phyloP scores from a whole-genome alignment of 2,113 vertebrate species.

The Neolamprologus fasciatus region DNA sequence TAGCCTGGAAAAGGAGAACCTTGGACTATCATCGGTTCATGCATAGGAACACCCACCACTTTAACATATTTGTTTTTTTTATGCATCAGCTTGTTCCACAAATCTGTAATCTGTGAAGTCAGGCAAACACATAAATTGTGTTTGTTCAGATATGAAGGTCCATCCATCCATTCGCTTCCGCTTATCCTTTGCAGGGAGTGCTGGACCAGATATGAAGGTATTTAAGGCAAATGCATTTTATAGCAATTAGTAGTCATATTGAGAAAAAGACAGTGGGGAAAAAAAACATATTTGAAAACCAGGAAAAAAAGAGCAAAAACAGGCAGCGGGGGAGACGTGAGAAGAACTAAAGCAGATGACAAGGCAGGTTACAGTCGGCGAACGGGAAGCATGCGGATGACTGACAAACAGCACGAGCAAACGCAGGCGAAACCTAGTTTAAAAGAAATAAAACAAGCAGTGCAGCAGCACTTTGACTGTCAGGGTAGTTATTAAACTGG shows the following conservation, averaged over 20 bases:
- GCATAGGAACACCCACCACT: neutral
- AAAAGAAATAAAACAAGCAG: slow-evolving; percentile 30
- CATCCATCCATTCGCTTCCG: too few relatives aligned
- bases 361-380: neutral
- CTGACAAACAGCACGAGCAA: neutral
- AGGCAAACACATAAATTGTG: neutral
- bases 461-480: slow-evolving; percentile 29
- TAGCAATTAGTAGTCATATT: neutral
- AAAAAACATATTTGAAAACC: neutral
- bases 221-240: neutral
- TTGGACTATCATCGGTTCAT: slow-evolving; percentile 2
- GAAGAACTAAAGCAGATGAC: neutral
- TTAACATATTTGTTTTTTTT: neutral
- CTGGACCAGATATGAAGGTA: too few relatives aligned
- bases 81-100: neutral
- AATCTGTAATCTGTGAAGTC: neutral
- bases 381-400: neutral
- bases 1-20: slow-evolving; percentile 3
- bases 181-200: too few relatives aligned
- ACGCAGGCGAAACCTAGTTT: neutral
- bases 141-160: too few relatives aligned
- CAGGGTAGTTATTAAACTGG: slow-evolving; percentile 32
- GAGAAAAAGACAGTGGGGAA: neutral
- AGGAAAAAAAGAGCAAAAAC: neutral
- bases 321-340: neutral